Conservation (phyloP, 2,113 vertebrate species). For the Eudyptes chrysolophus region DNA sequence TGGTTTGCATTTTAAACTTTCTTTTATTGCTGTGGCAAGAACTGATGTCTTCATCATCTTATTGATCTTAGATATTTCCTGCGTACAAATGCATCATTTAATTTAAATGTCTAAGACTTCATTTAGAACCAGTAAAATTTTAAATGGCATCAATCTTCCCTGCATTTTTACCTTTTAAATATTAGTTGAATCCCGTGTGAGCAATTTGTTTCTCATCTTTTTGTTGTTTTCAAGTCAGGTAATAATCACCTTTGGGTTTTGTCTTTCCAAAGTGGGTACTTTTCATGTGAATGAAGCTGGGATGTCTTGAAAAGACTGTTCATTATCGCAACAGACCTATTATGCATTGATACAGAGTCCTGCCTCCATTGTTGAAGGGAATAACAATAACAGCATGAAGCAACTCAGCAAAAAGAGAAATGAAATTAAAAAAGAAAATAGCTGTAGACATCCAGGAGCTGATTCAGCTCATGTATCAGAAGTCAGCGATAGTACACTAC, state of each 20-base stretch:
- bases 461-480: not conserved
- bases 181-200: not conserved
- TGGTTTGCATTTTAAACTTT: not conserved
- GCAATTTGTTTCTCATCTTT: not conserved
- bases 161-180: constrained; percentile 1
- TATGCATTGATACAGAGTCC: not conserved
- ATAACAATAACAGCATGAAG: not conserved
- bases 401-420: not conserved
- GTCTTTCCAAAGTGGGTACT: not conserved
- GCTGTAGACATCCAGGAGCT: not conserved
- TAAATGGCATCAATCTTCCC: not conserved
- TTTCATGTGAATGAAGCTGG: not conserved
- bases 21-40: not conserved
- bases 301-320: not conserved
- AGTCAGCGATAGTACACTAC: not conserved
- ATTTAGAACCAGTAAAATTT: not conserved
- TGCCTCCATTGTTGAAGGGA: not conserved
- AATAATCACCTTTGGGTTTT: not conserved
- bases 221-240: not conserved
- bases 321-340: not conserved
- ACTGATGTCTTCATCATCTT: not conserved
- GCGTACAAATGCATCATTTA: not conserved
- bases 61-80: not conserved
- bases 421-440: not conserved
- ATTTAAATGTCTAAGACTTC: not conserved